phyloP scores from a whole-genome alignment of 2,113 vertebrate species.

The Numida meleagris region DNA sequence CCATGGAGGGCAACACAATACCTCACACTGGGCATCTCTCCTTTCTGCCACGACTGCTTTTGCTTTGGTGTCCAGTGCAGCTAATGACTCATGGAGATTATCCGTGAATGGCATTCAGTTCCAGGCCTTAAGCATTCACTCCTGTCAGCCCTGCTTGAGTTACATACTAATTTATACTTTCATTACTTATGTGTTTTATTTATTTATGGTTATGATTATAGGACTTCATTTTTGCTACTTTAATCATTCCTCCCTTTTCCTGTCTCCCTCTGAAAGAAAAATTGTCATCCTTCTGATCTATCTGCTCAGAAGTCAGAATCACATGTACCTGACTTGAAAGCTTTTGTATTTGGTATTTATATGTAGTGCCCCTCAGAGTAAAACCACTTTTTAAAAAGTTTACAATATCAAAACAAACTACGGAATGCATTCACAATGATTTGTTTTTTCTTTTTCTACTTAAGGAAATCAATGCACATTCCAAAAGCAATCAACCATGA shows the following conservation, averaged over 20 bases:
- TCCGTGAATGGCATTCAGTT: not conserved
- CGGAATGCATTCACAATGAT: not conserved
- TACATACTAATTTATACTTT: not conserved
- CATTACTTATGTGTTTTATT: not conserved
- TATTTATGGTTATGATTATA: conserved; percentile 17
- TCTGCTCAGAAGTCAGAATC: not conserved
- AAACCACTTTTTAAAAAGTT: not conserved
- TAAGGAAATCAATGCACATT: not conserved
- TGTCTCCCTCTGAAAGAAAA: conserved; percentile 8
- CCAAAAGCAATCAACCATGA: not conserved
- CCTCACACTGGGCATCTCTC: not conserved
- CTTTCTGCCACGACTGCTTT: not conserved
- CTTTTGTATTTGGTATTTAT: conserved; percentile 50
- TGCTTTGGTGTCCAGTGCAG: not conserved
- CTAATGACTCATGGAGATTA: not conserved
- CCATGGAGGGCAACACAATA: not conserved
- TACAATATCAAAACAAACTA: conserved; percentile 3
- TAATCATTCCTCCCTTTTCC: conserved; percentile 12
- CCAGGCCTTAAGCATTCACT: not conserved
- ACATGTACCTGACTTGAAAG: conserved; percentile 47
- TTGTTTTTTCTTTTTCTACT: not conserved
- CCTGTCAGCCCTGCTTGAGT: not conserved
- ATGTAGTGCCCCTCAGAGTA: conserved; percentile 42
- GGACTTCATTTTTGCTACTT: not conserved
- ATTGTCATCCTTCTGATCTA: not conserved